Base-by-base conservation (phyloP, 2,888 invertebrate genomes). In the Teinopalpus imperialis region DNA sequence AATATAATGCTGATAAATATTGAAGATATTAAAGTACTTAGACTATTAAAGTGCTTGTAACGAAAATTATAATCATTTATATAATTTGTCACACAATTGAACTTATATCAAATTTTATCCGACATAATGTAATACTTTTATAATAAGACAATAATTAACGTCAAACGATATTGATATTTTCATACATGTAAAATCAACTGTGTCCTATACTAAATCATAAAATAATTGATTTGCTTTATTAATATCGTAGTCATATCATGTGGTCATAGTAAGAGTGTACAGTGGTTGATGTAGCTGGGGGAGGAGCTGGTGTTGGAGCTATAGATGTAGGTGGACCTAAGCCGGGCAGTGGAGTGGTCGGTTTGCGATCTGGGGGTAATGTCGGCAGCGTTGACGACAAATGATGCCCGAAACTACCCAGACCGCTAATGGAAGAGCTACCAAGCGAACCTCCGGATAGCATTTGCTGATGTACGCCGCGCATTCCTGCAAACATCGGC, bases 361-460 rank as follows among this genome's bases (percentile, higher is more conserved):
- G 90, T 68, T 91, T 92, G 59, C 91, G 82, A 56, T 91, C 91
- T n/a, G 90, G 89, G 6, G 90, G 89, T 44, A 89, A 61, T 2
- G 83, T 51, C 0, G 81, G 67, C 26, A 81, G 81, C 31, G 90
- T 70, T 3, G 90, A 73, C 1, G 89, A 55, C 34, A 86, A 60
- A 3, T 59, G 59, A 29, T 59, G 61, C 1, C 76, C 76, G 56
- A 83, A 85, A 24, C 81, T 71, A 1, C 82, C 77, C 29, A 85
- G 62, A 0, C 81, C 73, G 21, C 69, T 63, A 43, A 85, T 71
- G 2, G 79, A 63, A 0, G 82, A 68, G 0, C 77, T 69, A 1
- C 58, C 59, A 12, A 69, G 49, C 3, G 66, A 55, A 2, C 69
- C 58, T 0, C 81, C 73, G 1, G 80, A 69, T 45, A 86, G 59